Evolutionary conservation across 2,888 invertebrate genomes (phyloP).

Genomic region (Eudemis profundana): DNA sequence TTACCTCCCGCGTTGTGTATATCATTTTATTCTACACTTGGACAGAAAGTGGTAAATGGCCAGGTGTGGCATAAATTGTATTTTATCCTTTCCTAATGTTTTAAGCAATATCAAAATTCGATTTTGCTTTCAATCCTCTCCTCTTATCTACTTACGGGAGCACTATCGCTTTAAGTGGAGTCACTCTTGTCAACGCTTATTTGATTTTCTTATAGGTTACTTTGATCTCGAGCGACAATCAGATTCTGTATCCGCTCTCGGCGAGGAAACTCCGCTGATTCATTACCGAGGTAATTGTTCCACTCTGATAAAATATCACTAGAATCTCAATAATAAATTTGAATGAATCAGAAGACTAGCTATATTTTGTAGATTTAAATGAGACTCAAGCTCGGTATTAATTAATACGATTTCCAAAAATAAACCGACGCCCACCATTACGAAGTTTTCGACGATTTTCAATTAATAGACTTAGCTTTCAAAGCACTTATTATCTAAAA

Average conservation of each 20-base stretch:
- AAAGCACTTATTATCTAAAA: no score
- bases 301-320: background rate
- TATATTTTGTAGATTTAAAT: constrained; percentile 13
- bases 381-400: background rate
- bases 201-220: constrained; percentile 25
- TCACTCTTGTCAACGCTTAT: constrained; percentile 27
- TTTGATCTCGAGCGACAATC: constrained; percentile 23
- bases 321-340: background rate
- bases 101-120: background rate
- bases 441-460: no score
- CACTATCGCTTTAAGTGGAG: constrained; percentile 32
- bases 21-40: no score
- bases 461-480: no score
- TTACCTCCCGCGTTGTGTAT: no score
- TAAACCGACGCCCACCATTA: no score
- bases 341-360: background rate
- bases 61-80: background rate
- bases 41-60: no score
- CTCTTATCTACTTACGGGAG: constrained; percentile 23
- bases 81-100: background rate
- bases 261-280: background rate
- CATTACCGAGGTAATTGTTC: constrained; percentile 5
- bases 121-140: background rate
- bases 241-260: background rate
- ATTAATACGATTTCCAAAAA: background rate